Base-by-base conservation (phyloP, 1,140 invertebrate genomes). In the Drosophila oshimai region DNA sequence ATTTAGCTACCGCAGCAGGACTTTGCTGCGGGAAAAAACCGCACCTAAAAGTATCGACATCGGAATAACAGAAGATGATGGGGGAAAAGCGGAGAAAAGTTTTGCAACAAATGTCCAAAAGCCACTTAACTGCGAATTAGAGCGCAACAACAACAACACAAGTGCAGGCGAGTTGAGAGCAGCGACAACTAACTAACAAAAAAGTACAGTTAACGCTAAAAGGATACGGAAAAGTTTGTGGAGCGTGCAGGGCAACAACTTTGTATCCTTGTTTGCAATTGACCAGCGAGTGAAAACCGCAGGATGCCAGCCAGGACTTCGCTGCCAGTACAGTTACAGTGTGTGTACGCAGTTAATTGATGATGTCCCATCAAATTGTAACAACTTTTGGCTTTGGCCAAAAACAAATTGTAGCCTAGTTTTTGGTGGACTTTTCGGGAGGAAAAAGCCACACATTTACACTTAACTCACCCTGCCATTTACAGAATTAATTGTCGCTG, bases 71-170 rank as follows among this genome's bases (percentile, higher is more conserved):
- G 28, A 13, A 41, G 28, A 53, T 26, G 49, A 6, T 34, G 64
- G 13, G 12, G 0, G 2, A 4, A 10, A 13, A 44, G 37, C 10
- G 42, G 10, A 15, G 37, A 57, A 84, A 84, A 84, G 31, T 84
- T 84, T 86, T 46, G 60, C 79, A 79, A 68, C 79, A 84, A 84
- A 84, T 86, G 80, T 86, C 79, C 80, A 79, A 84, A 84, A 84
- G 79, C 79, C 79, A 84, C 79, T 84, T 84, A 84, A 84, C 80
- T 64, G 80, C 79, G 80, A 86, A 84, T 84, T 84, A 84, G 79
- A 79, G 79, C 79, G 55, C 55, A 84, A 65, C 65, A 58, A 79
- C 74, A 77, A 44, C 33, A 73, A 55, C 55, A 55, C 41, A 75
- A 45, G 41, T 29, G 17, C 29, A 44, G 26, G 60, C 36, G 28